Evolutionary conservation across 2,113 vertebrate genomes (phyloP).

Genomic region (Rhegmatorhina hoffmannsi): DNA sequence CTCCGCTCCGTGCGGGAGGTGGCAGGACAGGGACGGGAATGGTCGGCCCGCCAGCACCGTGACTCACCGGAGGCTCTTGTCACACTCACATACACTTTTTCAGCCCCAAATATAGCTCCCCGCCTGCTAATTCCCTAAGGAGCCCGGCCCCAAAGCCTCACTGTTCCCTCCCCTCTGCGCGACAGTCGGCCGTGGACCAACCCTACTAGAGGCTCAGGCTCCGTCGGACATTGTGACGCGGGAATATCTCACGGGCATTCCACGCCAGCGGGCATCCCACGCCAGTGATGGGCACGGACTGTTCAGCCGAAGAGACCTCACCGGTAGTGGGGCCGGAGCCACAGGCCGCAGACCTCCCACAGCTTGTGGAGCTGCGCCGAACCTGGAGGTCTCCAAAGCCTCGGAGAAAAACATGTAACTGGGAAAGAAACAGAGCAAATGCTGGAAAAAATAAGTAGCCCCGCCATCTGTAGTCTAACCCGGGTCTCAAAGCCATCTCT

Average conservation of each 20-base stretch:
- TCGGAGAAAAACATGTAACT: neutral
- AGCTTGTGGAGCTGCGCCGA: accelerated
- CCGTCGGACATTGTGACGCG: too few relatives aligned
- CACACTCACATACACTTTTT: accelerated
- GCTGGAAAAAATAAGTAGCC: accelerated
- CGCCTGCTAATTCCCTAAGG: neutral
- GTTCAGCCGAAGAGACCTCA: neutral
- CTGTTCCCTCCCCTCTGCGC: neutral
- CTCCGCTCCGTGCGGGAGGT: neutral
- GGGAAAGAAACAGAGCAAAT: neutral
- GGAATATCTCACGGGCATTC: neutral
- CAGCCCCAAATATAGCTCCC: neutral
- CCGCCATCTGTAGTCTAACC: accelerated
- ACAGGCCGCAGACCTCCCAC: neutral
- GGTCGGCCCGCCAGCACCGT: neutral
- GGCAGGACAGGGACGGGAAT: neutral
- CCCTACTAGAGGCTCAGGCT: neutral
- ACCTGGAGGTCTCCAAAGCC: neutral
- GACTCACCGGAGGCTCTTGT: neutral
- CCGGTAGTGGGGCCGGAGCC: neutral
- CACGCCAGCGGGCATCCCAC: neutral
- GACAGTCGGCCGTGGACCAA: neutral
- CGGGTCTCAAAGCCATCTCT: neutral
- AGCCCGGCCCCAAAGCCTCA: neutral
- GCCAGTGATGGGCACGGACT: accelerated